These are phyloP conservation scores for Lamellibrachia columna DNA, from an alignment of 2,888 invertebrate species.

Conservation along the genomic window DNA sequence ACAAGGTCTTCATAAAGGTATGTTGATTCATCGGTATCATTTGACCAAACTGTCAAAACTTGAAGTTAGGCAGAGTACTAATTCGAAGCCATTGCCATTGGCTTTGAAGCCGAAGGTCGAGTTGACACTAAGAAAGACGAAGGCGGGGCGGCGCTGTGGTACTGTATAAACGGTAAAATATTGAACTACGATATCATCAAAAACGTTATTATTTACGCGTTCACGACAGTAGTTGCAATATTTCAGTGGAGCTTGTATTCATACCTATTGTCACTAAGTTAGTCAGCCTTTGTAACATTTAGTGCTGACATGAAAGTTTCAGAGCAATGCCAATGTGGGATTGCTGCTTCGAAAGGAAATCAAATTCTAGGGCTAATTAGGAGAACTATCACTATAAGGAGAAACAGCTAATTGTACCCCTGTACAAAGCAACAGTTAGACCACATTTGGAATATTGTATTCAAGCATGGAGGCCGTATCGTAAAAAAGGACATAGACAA, in stretches of 20 bases:
- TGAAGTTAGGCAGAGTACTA: not conserved
- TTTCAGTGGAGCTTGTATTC: not conserved
- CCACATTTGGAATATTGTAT: no score
- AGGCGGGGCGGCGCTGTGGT: not conserved
- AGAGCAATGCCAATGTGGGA: no score
- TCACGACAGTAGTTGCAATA: not conserved
- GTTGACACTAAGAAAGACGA: not conserved
- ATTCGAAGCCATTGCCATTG: not conserved
- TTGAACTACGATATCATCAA: not conserved
- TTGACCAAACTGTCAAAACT: not conserved
- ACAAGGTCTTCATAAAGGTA: slow-evolving; percentile 10
- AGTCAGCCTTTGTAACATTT: no score
- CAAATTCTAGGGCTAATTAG: no score
- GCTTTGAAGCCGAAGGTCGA: not conserved
- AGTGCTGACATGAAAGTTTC: no score
- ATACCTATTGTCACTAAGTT: not conserved
- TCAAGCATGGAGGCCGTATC: no score
- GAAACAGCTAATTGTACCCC: no score
- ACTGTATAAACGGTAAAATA: not conserved
- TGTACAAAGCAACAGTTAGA: no score
- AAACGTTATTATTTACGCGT: not conserved
- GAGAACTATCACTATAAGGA: no score
- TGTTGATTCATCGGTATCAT: not conserved
- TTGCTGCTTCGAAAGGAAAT: no score
- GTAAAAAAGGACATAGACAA: no score